Percentiles rank a stretch among this genome's conserved stretches.
Evolutionary conservation across 2,888 invertebrate genomes (phyloP).

Genomic region (Copidosoma aretas): DNA sequence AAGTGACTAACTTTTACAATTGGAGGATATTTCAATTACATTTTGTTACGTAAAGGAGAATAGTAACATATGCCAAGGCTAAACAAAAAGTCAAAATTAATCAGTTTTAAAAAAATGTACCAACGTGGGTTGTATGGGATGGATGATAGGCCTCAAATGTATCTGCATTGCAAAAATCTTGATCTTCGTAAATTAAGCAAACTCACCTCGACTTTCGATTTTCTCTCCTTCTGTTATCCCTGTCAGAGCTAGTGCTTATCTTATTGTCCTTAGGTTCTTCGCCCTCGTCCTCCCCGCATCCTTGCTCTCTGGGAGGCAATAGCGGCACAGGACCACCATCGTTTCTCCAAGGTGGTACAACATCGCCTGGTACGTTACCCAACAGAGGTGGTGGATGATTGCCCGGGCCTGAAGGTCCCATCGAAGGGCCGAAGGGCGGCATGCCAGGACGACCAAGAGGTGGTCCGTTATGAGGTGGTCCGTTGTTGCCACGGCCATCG

Average conservation of each 20-base stretch:
- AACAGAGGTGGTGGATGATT: slow-evolving; percentile 12
- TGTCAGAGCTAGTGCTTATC: slow-evolving; percentile 24
- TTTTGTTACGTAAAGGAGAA: too few relatives aligned
- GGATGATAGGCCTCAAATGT: too few relatives aligned
- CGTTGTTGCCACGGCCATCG: slow-evolving; percentile 24
- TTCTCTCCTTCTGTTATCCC: slow-evolving; percentile 34
- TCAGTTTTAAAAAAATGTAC: too few relatives aligned
- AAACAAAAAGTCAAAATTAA: too few relatives aligned
- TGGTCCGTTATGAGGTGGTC: slow-evolving; percentile 43
- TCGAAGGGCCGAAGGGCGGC: slow-evolving; percentile 45
- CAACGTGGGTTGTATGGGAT: too few relatives aligned
- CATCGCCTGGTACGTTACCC: slow-evolving; percentile 22
- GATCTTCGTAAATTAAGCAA: too few relatives aligned
- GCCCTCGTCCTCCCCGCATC: not conserved
- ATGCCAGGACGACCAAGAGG: slow-evolving; percentile 48
- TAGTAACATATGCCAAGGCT: too few relatives aligned
- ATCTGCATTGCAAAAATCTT: too few relatives aligned
- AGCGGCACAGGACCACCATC: slow-evolving; percentile 21
- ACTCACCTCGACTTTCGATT: slow-evolving; percentile 38
- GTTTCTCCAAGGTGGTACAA: slow-evolving; percentile 30
- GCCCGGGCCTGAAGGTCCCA: slow-evolving; percentile 12
- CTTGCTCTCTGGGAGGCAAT: not conserved
- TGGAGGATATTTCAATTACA: too few relatives aligned
- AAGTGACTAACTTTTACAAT: too few relatives aligned
- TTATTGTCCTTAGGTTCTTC: slow-evolving; percentile 16